Percentiles rank a stretch among this genome's conserved stretches.
phyloP scores from a whole-genome alignment of 1,140 invertebrate genomes.

The Mercenaria mercenaria region DNA sequence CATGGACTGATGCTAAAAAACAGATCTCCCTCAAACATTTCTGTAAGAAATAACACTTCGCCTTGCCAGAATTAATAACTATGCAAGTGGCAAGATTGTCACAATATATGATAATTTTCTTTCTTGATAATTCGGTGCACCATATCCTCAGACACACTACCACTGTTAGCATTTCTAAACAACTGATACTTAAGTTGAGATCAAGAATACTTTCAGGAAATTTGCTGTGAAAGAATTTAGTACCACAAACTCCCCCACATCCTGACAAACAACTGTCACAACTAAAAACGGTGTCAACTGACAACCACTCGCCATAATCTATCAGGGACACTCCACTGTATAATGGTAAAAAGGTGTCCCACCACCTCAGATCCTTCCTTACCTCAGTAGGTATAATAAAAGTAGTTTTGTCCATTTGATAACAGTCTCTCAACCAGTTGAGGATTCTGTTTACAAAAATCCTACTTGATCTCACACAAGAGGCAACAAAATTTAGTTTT shows the following conservation, averaged over 20 bases:
- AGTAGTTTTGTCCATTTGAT: neutral
- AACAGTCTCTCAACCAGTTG: conserved; percentile 20
- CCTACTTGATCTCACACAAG: conserved; percentile 2
- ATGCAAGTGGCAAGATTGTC: conserved; percentile 23
- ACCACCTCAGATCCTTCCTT: neutral
- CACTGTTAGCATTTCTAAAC: conserved; percentile 38
- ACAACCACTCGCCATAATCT: neutral
- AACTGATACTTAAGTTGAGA: conserved; percentile 13
- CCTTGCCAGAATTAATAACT: conserved; percentile 31
- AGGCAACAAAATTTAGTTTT: conserved; percentile 28
- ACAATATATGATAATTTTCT: conserved; percentile 21
- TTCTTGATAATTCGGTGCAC: neutral
- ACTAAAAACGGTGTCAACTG: neutral
- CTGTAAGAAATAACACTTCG: neutral
- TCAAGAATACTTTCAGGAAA: conserved; percentile 34
- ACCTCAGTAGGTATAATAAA: neutral
- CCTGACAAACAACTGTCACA: neutral
- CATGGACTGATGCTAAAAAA: conserved; percentile 29
- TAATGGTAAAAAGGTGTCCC: conserved; percentile 16
- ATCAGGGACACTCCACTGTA: neutral
- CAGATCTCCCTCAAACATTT: neutral
- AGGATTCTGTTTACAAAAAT: conserved; percentile 6
- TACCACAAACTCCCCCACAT: neutral
- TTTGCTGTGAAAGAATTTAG: neutral
- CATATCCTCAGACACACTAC: conserved; percentile 49